Base-by-base conservation (phyloP, 2,888 invertebrate species). In the Ditula angustiorana region DNA sequence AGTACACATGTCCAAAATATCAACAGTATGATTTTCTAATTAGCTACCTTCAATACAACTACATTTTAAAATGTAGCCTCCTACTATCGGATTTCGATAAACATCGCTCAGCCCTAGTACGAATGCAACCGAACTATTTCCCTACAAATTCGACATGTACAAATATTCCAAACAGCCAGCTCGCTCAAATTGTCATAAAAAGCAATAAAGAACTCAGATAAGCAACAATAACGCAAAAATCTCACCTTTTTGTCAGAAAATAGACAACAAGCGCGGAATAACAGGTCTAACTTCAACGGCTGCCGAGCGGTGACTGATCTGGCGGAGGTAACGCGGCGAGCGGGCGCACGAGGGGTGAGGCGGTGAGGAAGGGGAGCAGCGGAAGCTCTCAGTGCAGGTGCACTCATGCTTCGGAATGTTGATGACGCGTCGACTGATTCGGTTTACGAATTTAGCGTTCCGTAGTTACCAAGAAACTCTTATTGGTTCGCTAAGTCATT, bases 211-310 rank as follows among this genome's bases (percentile, higher is more conserved):
- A 50, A 24, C 2, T n/a, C n/a, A 1, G 0, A 1, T 7, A 33
- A 33, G 21, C 1, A 47, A 55, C 0, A 10, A 1, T 28, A 55
- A 2, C n/a, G 4, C 1, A 0, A 24, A 13, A 30, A 52, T 37
- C 46, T 55, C 21, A 61, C 61, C 61, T 13, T 47, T 35, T 35
- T 55, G 5, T 21, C 26, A 16, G 28, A 41, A 16, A 23, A 30
- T 1, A 1, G 11, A 0, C 13, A 19, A 10, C 21, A 30, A n/a
- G n/a, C 30, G 44, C 21, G 21, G 13, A 52, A 44, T 30, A 28
- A 8, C 23, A 11, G 52, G 2, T 33, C 30, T 41, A 11, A 10
- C 41, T 8, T 30, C 0, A 5, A 44, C 7, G n/a, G 24, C 35
- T 13, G 28, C 55, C 5, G 35, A 10, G 46, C 53, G 53, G 16